These are phyloP conservation scores for Aphelocoma coerulescens DNA, from an alignment of 2,113 vertebrate species.

Conservation along the genomic window DNA sequence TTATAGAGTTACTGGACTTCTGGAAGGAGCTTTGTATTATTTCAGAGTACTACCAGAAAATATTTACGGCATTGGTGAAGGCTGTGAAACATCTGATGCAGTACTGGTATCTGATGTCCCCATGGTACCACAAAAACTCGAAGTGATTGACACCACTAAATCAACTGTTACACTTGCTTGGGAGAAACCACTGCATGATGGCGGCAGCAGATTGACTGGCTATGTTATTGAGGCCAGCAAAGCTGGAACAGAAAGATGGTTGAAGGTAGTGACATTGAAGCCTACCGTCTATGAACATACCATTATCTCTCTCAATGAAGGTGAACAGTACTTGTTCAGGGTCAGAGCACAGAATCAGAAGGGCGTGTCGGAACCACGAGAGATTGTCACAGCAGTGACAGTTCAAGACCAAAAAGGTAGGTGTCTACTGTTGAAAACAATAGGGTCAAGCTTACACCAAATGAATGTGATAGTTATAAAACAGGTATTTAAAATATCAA, in stretches of 20 bases:
- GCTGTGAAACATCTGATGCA: conserved; percentile 88
- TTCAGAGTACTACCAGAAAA: conserved; percentile 96
- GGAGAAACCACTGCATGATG: conserved; percentile 97
- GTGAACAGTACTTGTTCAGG: conserved; percentile 93
- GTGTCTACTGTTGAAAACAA: neutral
- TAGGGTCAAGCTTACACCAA: neutral
- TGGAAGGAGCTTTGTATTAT: conserved; percentile 94
- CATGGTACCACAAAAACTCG: conserved; percentile 85
- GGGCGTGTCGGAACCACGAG: conserved; percentile 89
- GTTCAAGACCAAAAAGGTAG: conserved; percentile 93
- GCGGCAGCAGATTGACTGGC: conserved; percentile 90
- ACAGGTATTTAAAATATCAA: neutral
- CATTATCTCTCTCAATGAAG: conserved; percentile 91
- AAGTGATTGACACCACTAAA: conserved; percentile 91
- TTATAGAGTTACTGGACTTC: conserved; percentile 86
- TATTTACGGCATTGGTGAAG: conserved; percentile 93
- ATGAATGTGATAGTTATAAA: neutral
- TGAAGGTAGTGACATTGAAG: conserved; percentile 93
- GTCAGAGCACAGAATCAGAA: conserved; percentile 91
- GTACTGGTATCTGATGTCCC: conserved; percentile 92
- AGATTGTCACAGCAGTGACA: conserved; percentile 87
- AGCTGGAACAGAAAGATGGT: conserved; percentile 93
- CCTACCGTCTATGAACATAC: conserved; percentile 86
- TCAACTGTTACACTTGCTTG: conserved; percentile 89
- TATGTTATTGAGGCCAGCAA: conserved; percentile 94